Conservation (phyloP, 30 jellyfish, hydroid and myxozoan species). For the Nemopilema nomurai region DNA sequence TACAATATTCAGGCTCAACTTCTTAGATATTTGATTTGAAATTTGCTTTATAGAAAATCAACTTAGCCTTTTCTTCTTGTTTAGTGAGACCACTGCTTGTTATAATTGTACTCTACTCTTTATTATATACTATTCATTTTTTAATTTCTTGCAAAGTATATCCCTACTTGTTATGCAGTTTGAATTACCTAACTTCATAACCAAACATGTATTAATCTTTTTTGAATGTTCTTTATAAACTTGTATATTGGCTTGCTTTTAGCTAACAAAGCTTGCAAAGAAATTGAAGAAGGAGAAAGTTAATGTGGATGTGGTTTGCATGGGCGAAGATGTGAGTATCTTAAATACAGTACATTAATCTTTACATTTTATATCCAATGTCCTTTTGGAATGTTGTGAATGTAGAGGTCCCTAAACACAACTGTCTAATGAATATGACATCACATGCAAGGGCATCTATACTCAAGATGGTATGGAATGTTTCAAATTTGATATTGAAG, state of each 20-base stretch:
- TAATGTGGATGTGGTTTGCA: conserved; percentile 81
- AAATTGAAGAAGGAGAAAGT: conserved; percentile 88
- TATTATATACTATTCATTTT: no score
- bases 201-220: neutral
- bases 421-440: no score
- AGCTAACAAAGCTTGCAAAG: conserved; percentile 83
- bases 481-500: no score
- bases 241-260: neutral
- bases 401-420: no score
- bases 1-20: no score
- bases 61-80: neutral
- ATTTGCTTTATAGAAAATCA: no score
- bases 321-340: conserved; percentile 90
- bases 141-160: no score
- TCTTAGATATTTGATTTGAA: no score
- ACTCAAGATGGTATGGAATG: no score
- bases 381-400: no score
- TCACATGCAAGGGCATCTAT: no score
- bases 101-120: neutral
- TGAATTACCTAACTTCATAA: neutral
- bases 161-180: neutral
- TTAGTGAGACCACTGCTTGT: neutral
- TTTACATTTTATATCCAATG: neutral
- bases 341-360: no score
- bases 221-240: neutral